These are phyloP conservation scores for Parnassius smintheus DNA, from an alignment of 2,888 invertebrate genomes.

Conservation along the genomic window DNA sequence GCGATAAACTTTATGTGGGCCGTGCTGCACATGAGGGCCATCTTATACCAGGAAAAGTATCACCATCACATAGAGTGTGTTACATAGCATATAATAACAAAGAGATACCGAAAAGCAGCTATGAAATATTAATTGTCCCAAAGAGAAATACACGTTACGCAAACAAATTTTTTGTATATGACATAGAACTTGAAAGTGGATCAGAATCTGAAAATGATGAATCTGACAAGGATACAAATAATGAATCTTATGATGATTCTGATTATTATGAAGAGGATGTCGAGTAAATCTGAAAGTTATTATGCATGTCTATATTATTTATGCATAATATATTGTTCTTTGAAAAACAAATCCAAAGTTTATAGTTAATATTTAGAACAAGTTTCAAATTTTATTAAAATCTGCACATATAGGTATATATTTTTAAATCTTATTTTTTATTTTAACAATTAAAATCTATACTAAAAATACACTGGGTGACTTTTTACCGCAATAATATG, in stretches of 20 bases:
- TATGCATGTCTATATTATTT: too few relatives aligned
- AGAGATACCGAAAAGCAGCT: conserved; percentile 43
- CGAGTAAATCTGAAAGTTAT: too few relatives aligned
- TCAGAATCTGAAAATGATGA: conserved; percentile 19
- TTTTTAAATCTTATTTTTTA: too few relatives aligned
- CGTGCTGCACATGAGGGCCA: conserved; percentile 86
- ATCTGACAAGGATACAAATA: background rate
- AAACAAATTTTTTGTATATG: conserved; percentile 13
- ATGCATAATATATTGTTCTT: too few relatives aligned
- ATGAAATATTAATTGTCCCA: conserved; percentile 50
- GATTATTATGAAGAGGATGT: too few relatives aligned
- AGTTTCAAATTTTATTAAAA: too few relatives aligned
- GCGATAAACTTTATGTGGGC: conserved; percentile 82
- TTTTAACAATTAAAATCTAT: too few relatives aligned
- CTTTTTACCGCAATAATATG: too few relatives aligned
- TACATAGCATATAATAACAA: conserved; percentile 83
- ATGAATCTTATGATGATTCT: too few relatives aligned
- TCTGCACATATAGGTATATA: background rate
- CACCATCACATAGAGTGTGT: conserved; percentile 84
- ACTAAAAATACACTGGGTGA: too few relatives aligned
- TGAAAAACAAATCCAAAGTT: background rate
- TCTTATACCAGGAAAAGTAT: conserved; percentile 88
- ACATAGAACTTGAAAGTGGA: conserved; percentile 15
- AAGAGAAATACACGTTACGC: conserved; percentile 31
- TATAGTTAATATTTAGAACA: background rate